Conservation (phyloP, 1,140 invertebrate species). For the Chelonus insularis region DNA sequence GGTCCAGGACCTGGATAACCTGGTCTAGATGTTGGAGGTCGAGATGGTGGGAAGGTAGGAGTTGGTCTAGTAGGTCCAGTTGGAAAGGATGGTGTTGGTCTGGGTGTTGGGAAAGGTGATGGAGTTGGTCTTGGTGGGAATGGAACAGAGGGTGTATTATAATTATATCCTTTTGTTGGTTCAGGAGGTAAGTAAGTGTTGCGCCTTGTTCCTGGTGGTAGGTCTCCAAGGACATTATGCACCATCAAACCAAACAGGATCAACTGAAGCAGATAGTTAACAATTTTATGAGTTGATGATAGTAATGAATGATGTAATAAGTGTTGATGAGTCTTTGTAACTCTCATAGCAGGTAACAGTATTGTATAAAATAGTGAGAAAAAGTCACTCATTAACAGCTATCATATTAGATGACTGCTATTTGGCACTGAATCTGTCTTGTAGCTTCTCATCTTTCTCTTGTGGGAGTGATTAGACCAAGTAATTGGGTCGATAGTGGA, state of each 20-base stretch:
- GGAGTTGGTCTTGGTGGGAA: conserved; percentile 57
- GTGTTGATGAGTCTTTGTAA: not conserved
- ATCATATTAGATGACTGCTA: not conserved
- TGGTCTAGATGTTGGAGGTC: conserved; percentile 32
- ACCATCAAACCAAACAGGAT: conserved; percentile 55
- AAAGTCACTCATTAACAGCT: not conserved
- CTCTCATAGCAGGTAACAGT: not conserved
- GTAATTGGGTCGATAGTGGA: conserved; percentile 5
- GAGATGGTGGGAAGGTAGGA: conserved; percentile 36
- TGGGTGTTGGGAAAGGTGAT: conserved; percentile 35
- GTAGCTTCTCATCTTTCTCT: not conserved
- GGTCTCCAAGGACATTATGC: conserved; percentile 43
- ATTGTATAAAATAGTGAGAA: not conserved
- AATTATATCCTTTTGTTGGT: conserved; percentile 65
- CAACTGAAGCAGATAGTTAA: conserved; percentile 38
- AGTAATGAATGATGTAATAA: not conserved
- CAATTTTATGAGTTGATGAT: not conserved
- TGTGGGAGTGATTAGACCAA: not conserved
- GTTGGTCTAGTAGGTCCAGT: conserved; percentile 37
- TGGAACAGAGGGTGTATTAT: conserved; percentile 63
- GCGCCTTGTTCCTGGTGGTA: conserved; percentile 59
- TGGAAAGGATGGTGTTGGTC: conserved; percentile 35
- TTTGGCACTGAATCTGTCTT: not conserved
- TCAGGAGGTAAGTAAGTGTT: conserved; percentile 69
- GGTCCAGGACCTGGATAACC: conserved; percentile 32